These are phyloP conservation scores for Cotesia congregata DNA, from an alignment of 2,888 invertebrate species.

Conservation along the genomic window DNA sequence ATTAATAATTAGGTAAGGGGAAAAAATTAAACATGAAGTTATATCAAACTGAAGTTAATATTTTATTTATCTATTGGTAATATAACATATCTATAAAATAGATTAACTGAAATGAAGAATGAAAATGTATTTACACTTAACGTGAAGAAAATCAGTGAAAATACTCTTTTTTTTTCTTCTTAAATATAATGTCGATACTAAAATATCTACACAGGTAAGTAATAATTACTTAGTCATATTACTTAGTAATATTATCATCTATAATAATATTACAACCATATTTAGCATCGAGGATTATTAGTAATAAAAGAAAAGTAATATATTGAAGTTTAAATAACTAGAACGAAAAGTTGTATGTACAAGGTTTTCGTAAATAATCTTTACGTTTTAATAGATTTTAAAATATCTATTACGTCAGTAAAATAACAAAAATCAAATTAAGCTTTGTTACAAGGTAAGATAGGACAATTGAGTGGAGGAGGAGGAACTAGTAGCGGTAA, in stretches of 20 bases:
- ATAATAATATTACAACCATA: background rate
- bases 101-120: background rate
- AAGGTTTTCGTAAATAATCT: background rate
- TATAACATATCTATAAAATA: background rate
- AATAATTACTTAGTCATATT: too few species aligned
- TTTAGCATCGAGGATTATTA: background rate
- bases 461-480: constrained; percentile 66
- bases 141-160: background rate
- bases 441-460: constrained; percentile 67
- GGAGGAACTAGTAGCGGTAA: constrained; percentile 67
- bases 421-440: constrained; percentile 43
- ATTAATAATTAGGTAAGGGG: background rate
- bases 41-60: background rate
- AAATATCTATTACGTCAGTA: background rate
- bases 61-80: background rate
- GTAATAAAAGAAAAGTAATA: background rate
- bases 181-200: too few species aligned
- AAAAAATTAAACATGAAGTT: background rate
- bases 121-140: background rate
- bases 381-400: background rate
- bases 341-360: background rate
- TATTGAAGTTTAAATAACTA: background rate
- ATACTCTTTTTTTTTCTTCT: too few species aligned
- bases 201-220: background rate
- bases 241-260: too few species aligned